Conservation (phyloP, 1,140 invertebrate species). For the Calephelis nemesis region DNA sequence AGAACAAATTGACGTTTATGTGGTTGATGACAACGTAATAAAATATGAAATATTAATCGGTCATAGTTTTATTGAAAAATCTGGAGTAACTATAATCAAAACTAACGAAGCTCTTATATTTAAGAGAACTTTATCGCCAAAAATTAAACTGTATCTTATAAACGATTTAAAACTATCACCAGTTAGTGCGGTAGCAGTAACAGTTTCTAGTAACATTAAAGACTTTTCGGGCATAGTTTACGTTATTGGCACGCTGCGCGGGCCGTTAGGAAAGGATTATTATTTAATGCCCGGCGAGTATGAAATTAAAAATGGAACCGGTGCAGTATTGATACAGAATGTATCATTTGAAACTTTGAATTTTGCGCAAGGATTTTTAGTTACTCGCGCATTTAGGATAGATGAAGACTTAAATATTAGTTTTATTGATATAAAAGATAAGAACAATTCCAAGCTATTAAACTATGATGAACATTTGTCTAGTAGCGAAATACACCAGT, state of each 20-base stretch:
- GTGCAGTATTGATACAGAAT: not conserved
- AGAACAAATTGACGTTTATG: constrained; percentile 10
- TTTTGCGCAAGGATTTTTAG: not conserved
- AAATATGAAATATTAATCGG: constrained; percentile 23
- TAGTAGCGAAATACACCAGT: not conserved
- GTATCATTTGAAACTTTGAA: not conserved
- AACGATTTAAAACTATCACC: not conserved
- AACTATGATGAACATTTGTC: too few relatives aligned
- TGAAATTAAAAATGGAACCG: not conserved
- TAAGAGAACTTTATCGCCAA: constrained; percentile 18
- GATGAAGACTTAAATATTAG: too few relatives aligned
- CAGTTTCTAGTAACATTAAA: not conserved
- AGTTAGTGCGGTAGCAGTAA: not conserved
- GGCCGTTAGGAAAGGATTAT: constrained; percentile 11
- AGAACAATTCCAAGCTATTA: too few relatives aligned
- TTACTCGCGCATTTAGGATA: not conserved
- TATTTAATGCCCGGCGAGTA: constrained; percentile 21
- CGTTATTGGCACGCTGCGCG: not conserved
- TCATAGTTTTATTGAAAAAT: constrained; percentile 29
- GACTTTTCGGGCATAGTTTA: constrained; percentile 23
- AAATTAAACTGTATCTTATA: constrained; percentile 25
- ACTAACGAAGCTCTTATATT: constrained; percentile 23
- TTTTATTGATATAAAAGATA: too few relatives aligned
- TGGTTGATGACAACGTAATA: constrained; percentile 21
- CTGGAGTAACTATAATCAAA: constrained; percentile 27